Evolutionary conservation across 2,888 invertebrate species (phyloP).

Genomic region (Nyleta sp.): DNA sequence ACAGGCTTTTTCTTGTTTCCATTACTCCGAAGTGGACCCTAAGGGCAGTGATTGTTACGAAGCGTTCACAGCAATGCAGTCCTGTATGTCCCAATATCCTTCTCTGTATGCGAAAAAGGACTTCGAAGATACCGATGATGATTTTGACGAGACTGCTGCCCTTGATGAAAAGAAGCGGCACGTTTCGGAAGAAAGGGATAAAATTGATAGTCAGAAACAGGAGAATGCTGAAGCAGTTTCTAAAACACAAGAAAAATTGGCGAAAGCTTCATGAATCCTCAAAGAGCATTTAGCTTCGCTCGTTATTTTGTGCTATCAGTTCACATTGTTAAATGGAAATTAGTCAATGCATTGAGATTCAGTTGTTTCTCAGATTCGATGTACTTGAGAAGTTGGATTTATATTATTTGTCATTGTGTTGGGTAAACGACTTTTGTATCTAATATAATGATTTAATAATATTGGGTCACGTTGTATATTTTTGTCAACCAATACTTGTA

Average conservation of each 20-base stretch:
- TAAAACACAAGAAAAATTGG: no score
- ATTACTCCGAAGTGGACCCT: conserved; percentile 93
- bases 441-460: no score
- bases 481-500: conserved; percentile 5
- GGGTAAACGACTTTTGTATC: no score
- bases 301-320: no score
- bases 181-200: background rate
- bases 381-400: background rate
- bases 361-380: background rate
- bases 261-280: no score
- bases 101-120: conserved; percentile 51
- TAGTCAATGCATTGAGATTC: background rate
- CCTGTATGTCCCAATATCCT: conserved; percentile 94
- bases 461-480: background rate
- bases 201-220: no score
- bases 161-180: conserved; percentile 23
- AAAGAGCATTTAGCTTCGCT: no score
- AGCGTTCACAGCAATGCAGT: conserved; percentile 94
- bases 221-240: no score
- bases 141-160: conserved; percentile 7
- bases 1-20: conserved; percentile 97
- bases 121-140: conserved; percentile 21
- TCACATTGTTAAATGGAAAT: no score
- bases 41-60: conserved; percentile 97
- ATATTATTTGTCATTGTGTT: no score